Conservation (phyloP, 2,113 vertebrate species). For the Cyrtonyx montezumae region DNA sequence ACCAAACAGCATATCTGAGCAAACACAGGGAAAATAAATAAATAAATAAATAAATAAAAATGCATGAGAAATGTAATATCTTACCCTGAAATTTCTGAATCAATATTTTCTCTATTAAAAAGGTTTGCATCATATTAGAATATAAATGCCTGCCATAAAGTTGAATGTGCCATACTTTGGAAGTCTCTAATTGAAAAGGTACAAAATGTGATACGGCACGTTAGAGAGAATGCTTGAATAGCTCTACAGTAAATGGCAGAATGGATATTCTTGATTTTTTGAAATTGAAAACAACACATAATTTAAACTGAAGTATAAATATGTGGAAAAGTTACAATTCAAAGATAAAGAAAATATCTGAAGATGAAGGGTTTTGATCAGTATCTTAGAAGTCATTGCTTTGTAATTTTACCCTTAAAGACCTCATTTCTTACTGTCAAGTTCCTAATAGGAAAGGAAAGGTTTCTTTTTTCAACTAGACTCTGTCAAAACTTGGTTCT, state of each 20-base stretch:
- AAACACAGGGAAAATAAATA: not conserved
- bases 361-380: not conserved
- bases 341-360: not conserved
- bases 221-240: not conserved
- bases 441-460: not conserved
- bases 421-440: not conserved
- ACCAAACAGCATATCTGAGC: not conserved
- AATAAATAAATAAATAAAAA: not conserved
- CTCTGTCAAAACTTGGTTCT: not conserved
- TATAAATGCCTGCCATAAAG: not conserved
- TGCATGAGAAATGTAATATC: not conserved
- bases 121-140: not conserved
- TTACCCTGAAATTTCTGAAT: conserved; percentile 1
- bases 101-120: not conserved
- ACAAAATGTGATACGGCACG: not conserved
- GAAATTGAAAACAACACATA: not conserved
- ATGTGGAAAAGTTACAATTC: not conserved
- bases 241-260: not conserved
- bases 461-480: not conserved
- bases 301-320: not conserved
- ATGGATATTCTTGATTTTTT: not conserved
- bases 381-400: not conserved
- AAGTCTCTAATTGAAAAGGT: not conserved
- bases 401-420: not conserved
- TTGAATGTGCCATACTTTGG: not conserved